Conservation (phyloP, 1,140 invertebrate genomes). For the Anastatus disparis region DNA sequence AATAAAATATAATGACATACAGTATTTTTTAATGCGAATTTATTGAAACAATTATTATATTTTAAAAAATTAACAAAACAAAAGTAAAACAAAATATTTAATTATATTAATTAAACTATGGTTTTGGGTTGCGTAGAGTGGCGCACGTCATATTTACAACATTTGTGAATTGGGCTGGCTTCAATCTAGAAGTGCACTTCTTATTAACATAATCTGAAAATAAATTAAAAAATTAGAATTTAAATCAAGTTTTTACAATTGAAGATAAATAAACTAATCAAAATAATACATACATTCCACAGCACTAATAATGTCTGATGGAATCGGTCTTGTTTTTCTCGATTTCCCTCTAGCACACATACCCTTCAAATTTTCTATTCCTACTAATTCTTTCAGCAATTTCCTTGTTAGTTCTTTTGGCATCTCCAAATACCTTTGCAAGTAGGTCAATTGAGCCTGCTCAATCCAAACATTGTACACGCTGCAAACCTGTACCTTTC, state of each 20-base stretch:
- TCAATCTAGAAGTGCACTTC: not conserved
- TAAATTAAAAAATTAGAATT: not conserved
- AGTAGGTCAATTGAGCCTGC: not conserved
- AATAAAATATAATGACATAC: too few species aligned
- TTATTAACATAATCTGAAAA: constrained; percentile 1
- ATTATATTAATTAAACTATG: too few species aligned
- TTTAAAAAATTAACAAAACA: too few species aligned
- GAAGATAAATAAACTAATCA: not conserved
- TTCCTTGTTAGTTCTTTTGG: not conserved
- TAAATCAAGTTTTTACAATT: not conserved
- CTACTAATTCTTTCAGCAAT: not conserved
- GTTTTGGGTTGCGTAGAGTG: not conserved
- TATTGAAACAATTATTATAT: too few species aligned
- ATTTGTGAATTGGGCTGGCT: not conserved
- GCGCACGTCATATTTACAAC: not conserved
- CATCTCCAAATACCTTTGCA: not conserved
- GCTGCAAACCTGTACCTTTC: not conserved
- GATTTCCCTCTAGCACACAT: constrained; percentile 12
- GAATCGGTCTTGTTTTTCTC: not conserved
- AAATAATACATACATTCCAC: not conserved
- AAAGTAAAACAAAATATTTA: too few species aligned
- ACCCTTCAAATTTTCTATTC: not conserved
- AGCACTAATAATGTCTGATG: not conserved
- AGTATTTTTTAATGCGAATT: too few species aligned
- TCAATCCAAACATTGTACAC: not conserved